phyloP scores from a whole-genome alignment of 2,888 invertebrate genomes.

The Pediacus dermestoides region DNA sequence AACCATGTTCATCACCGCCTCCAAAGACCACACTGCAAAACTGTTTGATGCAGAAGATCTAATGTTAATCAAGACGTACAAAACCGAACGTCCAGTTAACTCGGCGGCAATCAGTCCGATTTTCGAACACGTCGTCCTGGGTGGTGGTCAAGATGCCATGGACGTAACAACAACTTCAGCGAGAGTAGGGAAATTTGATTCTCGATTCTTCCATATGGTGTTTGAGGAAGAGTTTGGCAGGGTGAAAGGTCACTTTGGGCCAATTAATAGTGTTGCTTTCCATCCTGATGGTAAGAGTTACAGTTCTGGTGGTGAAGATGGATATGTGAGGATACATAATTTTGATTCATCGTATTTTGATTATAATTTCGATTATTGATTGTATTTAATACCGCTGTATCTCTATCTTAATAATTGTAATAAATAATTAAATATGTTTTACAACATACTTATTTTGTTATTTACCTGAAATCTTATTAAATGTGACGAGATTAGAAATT shows the following conservation, averaged over 20 bases:
- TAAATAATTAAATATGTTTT: too few species aligned
- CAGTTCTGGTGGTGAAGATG: constrained; percentile 97
- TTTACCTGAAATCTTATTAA: too few species aligned
- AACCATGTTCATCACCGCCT: constrained; percentile 95
- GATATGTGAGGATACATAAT: constrained; percentile 92
- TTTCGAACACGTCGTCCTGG: constrained; percentile 92
- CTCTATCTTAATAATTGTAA: too few species aligned
- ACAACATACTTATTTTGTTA: too few species aligned
- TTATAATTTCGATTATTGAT: constrained; percentile 83
- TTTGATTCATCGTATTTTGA: constrained; percentile 97
- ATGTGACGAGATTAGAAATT: too few species aligned
- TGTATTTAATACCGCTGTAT: too few species aligned
- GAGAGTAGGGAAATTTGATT: constrained; percentile 95
- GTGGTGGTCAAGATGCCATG: constrained; percentile 99
- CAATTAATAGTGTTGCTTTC: constrained; percentile 97
- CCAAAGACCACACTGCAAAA: constrained; percentile 94
- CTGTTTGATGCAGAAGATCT: constrained; percentile 87
- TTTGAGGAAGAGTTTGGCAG: constrained; percentile 97
- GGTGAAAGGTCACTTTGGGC: constrained; percentile 99
- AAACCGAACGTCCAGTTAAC: constrained; percentile 96
- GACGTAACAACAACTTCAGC: constrained; percentile 95
- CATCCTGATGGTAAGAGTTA: constrained; percentile 97
- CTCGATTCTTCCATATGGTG: constrained; percentile 88
- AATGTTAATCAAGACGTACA: constrained; percentile 88
- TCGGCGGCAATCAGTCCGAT: constrained; percentile 96